Percentiles rank a stretch among this genome's conserved stretches.
Evolutionary conservation across 1,140 invertebrate genomes (phyloP).

Genomic region (Drosophila lacertosa): DNA sequence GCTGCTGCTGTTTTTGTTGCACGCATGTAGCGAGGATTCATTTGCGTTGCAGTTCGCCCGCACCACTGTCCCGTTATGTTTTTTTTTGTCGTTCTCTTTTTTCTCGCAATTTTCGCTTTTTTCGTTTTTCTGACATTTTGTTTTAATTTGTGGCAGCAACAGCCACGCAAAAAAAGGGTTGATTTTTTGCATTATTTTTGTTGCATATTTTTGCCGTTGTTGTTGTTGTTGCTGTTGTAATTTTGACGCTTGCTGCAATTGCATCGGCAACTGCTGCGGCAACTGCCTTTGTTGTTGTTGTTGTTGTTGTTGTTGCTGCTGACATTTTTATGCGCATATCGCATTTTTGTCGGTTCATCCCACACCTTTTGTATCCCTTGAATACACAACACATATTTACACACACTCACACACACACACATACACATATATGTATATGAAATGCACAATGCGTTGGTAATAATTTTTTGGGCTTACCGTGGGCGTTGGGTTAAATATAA

Average conservation of each 20-base stretch:
- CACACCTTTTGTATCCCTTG: constrained; percentile 63
- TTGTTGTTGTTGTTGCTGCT: constrained; percentile 51
- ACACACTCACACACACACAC: constrained; percentile 12
- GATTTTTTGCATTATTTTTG: constrained; percentile 62
- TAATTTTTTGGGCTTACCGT: constrained; percentile 44
- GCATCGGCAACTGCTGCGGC: constrained; percentile 46
- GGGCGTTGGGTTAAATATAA: constrained; percentile 13
- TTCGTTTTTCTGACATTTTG: constrained; percentile 78
- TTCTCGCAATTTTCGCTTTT: constrained; percentile 36
- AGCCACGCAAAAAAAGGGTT: constrained; percentile 64
- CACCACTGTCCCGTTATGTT: background rate
- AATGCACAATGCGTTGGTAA: constrained; percentile 26
- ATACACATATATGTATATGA: background rate
- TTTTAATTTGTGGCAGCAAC: constrained; percentile 79
- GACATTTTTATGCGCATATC: constrained; percentile 69
- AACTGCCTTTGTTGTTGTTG: constrained; percentile 8
- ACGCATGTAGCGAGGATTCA: constrained; percentile 76
- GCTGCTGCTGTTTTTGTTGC: constrained; percentile 53
- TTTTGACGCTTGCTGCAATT: constrained; percentile 73
- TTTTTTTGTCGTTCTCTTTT: constrained; percentile 30
- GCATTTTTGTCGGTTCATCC: constrained; percentile 77
- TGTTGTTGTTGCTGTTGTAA: constrained; percentile 54
- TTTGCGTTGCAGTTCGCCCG: constrained; percentile 53
- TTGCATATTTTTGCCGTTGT: constrained; percentile 35
- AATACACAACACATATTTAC: constrained; percentile 21